phyloP scores from a whole-genome alignment of 1,140 invertebrate genomes.

The Drosophila bifasciata region DNA sequence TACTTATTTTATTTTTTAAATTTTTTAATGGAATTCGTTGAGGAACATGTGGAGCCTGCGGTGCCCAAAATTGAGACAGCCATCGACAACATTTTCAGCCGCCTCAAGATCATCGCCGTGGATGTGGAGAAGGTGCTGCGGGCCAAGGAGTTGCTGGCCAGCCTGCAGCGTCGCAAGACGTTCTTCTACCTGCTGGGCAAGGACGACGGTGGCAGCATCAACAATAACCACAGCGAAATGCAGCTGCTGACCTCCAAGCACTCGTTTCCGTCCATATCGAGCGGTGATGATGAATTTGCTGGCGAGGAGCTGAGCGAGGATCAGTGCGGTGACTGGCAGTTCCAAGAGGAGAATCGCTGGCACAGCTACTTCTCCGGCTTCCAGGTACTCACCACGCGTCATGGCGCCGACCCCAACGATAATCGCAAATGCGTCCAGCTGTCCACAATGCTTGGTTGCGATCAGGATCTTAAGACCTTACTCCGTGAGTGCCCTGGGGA shows the following conservation, averaged over 20 bases:
- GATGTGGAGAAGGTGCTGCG: conserved; percentile 58
- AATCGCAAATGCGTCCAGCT: conserved; percentile 68
- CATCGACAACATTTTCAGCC: conserved; percentile 32
- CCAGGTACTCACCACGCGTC: conserved; percentile 49
- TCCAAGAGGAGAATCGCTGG: conserved; percentile 63
- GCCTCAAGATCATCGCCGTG: conserved; percentile 48
- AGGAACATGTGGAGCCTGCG: background rate
- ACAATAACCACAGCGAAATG: conserved; percentile 10
- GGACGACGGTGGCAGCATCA: conserved; percentile 31
- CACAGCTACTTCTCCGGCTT: conserved; percentile 63
- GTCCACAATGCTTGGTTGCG: background rate
- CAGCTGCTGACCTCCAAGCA: conserved; percentile 8
- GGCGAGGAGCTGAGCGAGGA: conserved; percentile 54
- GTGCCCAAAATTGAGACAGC: conserved; percentile 4
- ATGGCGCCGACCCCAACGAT: conserved; percentile 33
- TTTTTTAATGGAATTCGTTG: too few relatives aligned
- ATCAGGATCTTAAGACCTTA: conserved; percentile 35
- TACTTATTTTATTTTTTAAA: too few relatives aligned
- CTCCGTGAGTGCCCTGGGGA: conserved; percentile 47
- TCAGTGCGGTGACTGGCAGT: conserved; percentile 8
- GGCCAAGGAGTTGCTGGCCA: conserved; percentile 47
- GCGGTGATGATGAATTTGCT: background rate
- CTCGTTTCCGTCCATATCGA: background rate
- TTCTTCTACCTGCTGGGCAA: conserved; percentile 48
- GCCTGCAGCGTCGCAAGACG: conserved; percentile 43